Base-by-base conservation (phyloP, 2,888 invertebrate genomes). In the Drosophila kambysellisi region DNA sequence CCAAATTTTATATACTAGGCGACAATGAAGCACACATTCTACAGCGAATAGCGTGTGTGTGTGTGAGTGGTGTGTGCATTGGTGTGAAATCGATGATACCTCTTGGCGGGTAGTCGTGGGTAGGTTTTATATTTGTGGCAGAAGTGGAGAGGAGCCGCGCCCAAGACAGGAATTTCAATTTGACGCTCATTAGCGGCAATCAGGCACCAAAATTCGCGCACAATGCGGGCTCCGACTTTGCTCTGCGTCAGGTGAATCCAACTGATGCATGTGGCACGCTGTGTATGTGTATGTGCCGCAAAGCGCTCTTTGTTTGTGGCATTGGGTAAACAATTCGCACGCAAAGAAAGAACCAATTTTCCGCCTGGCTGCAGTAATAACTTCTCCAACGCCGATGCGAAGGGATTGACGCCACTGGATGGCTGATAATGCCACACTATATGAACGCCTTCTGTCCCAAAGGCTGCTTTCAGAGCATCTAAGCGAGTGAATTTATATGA, bases 341-440 rank as follows among this genome's bases (percentile, higher is more conserved):
- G 77, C 64, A 66, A 46, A 74, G 79, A 78, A 82, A 81, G 80
- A 89, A 88, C 81, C 90, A 84, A 89, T 90, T 90, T 90, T 90
- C 84, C 72, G 79, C 82, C 74, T 83, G 73, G 79, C 59, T 89
- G 84, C 88, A 71, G 70, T 82, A 83, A 88, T 83, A 89, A 86
- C 84, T 81, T 82, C 67, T 73, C 69, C 81, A 69, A 64, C 69
- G 51, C 54, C 60, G 74, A 81, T 60, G 66, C 51, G 58, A 39
- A 35, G 25, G 56, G 11, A 41, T n/a, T 39, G 15, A 57, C 30
- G 9, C 8, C 30, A n/a, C 4, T 11, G 46, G 25, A 17, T 29
- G 20, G 37, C 12, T 12, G 53, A 25, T 46, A 15, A 53, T 37
- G 65, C 17, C 52, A 5, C 29, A 74, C 39, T 58, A 53, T 58